Evolutionary conservation across 2,113 vertebrate species (phyloP), one percentile per base, ranked within the genome.

Genomic region (Mesoclemmys tuberculata): DNA sequence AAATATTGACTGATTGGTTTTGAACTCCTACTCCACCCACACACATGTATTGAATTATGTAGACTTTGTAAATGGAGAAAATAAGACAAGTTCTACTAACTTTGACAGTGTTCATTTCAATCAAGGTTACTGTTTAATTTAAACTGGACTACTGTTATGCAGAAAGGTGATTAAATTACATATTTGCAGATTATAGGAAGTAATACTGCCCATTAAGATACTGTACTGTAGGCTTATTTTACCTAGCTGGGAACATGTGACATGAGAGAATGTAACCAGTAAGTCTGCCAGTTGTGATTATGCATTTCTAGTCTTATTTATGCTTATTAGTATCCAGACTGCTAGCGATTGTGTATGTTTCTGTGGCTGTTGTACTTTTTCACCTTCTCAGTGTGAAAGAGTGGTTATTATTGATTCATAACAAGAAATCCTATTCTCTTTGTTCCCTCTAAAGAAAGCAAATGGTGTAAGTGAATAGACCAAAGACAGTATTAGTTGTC

Each of bases 1-100:
- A 97, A 97, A 97, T 95, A 97, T 96, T 97, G 97, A 97, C 96
- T 97, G 95, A 97, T 96, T 97, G 96, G 90, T 97, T 97, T 97
- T 96, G 92, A 96, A 97, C 96, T 96, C 94, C 96, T 93, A 96
- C 96, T 96, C 97, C 96, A 93, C 95, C 97, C 95, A 95, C 96
- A 86, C 93, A 93, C 87, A 94, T 95, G 95, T 85, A 93, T 96
- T 95, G 95, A 97, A 97, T 97, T 97, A 96, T 96, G 95, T 90
- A 96, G 92, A 96, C 96, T 95, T 94, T 93, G 92, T 82, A 97
- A 95, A 97, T 95, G 93, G 74, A 97, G 93, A 91, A 94, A 97
- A 71, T 71, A 38, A 71, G n/a, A 10, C 35, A 9, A 97, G 93
- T 94, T 46, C 74, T 46, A 14, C 41, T 44, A 77, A 46, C 41